Evolutionary conservation across 1,140 invertebrate genomes (phyloP).

Genomic region (Parasteatoda tepidariorum): DNA sequence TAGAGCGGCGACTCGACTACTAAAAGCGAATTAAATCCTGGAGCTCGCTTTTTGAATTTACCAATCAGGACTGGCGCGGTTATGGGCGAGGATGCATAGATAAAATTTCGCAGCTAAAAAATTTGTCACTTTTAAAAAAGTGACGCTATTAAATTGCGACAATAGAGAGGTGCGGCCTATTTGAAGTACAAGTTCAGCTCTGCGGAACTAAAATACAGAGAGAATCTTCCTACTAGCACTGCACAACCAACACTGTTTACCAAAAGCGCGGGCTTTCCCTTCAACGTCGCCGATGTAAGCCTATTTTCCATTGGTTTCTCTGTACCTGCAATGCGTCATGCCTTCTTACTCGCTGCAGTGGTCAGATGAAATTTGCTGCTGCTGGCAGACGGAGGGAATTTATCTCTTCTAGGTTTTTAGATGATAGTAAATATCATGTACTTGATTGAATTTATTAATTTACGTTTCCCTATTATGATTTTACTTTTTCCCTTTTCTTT

Average conservation of each 20-base stretch:
- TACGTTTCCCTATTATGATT: background rate
- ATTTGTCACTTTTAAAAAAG: background rate
- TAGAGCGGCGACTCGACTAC: background rate
- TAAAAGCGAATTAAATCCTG: constrained; percentile 51
- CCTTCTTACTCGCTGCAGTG: constrained; percentile 56
- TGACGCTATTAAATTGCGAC: background rate
- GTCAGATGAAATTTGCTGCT: constrained; percentile 57
- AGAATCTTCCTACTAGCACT: background rate
- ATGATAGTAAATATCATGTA: background rate
- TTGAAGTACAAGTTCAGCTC: background rate
- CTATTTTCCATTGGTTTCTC: constrained; percentile 56
- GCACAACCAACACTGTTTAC: constrained; percentile 51
- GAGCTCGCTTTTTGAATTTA: constrained; percentile 49
- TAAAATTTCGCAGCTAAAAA: background rate
- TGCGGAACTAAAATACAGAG: background rate
- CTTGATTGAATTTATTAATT: background rate
- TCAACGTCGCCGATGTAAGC: constrained; percentile 35
- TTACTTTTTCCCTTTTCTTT: background rate
- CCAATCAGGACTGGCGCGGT: constrained; percentile 38
- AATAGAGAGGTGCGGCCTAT: background rate
- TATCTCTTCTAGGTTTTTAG: constrained; percentile 14
- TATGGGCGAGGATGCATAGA: background rate
- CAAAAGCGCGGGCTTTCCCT: constrained; percentile 55
- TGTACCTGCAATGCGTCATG: constrained; percentile 62
- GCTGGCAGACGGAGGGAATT: constrained; percentile 34